Evolutionary conservation across 2,113 vertebrate genomes (phyloP).

Genomic region (Peromyscus polionotus): DNA sequence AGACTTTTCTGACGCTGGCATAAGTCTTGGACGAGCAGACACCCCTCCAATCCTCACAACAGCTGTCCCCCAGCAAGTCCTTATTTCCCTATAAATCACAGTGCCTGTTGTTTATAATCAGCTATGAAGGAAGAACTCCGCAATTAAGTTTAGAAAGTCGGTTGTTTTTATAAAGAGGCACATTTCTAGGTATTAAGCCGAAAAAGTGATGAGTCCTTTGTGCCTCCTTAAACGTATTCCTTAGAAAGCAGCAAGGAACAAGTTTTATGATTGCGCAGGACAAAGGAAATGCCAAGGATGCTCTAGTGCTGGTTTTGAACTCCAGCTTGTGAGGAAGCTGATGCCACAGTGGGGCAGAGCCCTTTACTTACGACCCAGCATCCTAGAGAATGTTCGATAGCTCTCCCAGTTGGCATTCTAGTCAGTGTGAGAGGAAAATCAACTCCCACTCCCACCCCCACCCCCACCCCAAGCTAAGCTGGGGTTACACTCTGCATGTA

Average conservation of each 20-base stretch:
- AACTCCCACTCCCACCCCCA: too few relatives aligned
- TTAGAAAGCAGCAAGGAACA: slow-evolving; percentile 68
- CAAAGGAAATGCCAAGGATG: slow-evolving; percentile 69
- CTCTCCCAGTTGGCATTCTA: not conserved
- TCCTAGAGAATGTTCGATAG: slow-evolving; percentile 33
- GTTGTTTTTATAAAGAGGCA: slow-evolving; percentile 45
- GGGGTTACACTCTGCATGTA: not conserved
- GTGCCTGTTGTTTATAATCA: slow-evolving; percentile 51
- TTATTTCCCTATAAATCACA: slow-evolving; percentile 54
- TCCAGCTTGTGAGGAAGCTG: slow-evolving; percentile 71
- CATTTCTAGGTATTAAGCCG: slow-evolving; percentile 25
- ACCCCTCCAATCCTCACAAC: not conserved
- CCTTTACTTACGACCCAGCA: slow-evolving; percentile 46
- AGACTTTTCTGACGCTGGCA: slow-evolving; percentile 34
- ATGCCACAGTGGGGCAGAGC: slow-evolving; percentile 48
- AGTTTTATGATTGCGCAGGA: slow-evolving; percentile 66
- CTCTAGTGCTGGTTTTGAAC: slow-evolving; percentile 60
- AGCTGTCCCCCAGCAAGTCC: not conserved
- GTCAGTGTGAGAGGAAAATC: not conserved
- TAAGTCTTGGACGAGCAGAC: not conserved
- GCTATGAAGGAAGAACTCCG: slow-evolving; percentile 45
- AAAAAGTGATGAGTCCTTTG: slow-evolving; percentile 27
- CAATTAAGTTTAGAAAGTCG: slow-evolving; percentile 50
- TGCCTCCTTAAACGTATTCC: slow-evolving; percentile 65
- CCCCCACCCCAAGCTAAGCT: not conserved